Percentiles rank a stretch among this genome's conserved stretches.
These are phyloP conservation scores for Allygus modestus DNA, from an alignment of 2,888 invertebrate species.

Conservation along the genomic window DNA sequence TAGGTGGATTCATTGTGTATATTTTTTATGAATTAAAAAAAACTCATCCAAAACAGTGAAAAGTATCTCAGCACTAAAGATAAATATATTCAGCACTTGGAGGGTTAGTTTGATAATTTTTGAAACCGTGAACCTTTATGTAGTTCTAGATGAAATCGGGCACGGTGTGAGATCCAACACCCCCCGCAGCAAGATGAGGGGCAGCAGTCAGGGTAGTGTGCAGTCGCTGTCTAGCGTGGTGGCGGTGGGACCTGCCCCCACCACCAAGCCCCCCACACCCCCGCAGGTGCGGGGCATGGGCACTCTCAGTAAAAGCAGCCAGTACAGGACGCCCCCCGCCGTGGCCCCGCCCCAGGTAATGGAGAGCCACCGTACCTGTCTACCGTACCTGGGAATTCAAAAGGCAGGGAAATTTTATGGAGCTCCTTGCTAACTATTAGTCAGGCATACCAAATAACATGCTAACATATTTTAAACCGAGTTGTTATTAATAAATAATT, in stretches of 20 bases:
- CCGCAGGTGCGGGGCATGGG: conserved; percentile 85
- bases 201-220: conserved; percentile 82
- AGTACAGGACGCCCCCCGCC: conserved; percentile 96
- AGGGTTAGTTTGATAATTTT: no score
- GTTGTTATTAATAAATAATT: no score
- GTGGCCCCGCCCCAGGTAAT: conserved; percentile 95
- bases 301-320: conserved; percentile 78
- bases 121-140: conserved; percentile 23
- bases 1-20: no score
- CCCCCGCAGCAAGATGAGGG: conserved; percentile 86
- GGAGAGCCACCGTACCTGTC: no score
- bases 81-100: no score
- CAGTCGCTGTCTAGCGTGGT: conserved; percentile 74
- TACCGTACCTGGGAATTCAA: not conserved
- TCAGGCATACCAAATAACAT: no score
- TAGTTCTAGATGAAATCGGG: conserved; percentile 95
- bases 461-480: no score
- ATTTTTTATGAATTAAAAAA: no score
- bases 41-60: no score
- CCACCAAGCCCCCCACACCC: conserved; percentile 97
- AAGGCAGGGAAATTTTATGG: not conserved
- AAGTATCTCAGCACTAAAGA: no score
- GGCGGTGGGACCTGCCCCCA: conserved; percentile 90
- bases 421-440: no score
- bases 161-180: conserved; percentile 88